Evolutionary conservation across 2,888 invertebrate species (phyloP).

Genomic region (Dicyrtomina minuta): DNA sequence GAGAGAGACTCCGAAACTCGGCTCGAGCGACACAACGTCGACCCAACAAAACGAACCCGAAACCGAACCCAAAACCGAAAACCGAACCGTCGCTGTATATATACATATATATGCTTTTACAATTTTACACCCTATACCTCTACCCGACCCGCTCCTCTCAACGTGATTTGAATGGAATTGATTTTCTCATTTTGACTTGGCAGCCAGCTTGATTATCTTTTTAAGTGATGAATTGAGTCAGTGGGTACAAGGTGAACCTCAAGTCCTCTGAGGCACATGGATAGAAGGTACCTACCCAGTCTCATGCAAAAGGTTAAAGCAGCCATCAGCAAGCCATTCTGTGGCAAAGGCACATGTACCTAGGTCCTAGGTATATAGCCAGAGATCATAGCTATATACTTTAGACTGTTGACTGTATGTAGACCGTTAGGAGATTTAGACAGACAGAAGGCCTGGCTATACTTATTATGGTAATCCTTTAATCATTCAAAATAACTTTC

Average conservation of each 20-base stretch:
- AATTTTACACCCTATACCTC: background rate
- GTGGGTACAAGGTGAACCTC: too few species aligned
- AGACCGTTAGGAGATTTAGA: too few species aligned
- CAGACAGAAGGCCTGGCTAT: too few species aligned
- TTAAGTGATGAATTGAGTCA: conserved; percentile 33
- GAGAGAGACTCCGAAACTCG: too few species aligned
- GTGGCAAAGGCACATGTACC: too few species aligned
- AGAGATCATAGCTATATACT: too few species aligned
- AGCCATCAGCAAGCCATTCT: too few species aligned
- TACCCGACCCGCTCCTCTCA: background rate
- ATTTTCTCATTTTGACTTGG: conserved; percentile 31
- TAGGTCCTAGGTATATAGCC: too few species aligned
- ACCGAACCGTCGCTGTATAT: background rate
- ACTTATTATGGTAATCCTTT: too few species aligned
- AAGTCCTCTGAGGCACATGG: conserved; percentile 7
- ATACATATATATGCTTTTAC: conserved; percentile 8
- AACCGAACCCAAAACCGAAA: background rate
- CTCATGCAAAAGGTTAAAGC: background rate
- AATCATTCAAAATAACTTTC: too few species aligned
- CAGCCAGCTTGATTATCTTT: conserved; percentile 32
- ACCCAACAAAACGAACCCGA: background rate
- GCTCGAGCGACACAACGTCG: too few species aligned
- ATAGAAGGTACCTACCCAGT: conserved; percentile 3
- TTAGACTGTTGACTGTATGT: too few species aligned
- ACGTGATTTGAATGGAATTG: conserved; percentile 38